Evolutionary conservation across 1,140 invertebrate genomes (phyloP).

Genomic region (Lasaia peninsularis): DNA sequence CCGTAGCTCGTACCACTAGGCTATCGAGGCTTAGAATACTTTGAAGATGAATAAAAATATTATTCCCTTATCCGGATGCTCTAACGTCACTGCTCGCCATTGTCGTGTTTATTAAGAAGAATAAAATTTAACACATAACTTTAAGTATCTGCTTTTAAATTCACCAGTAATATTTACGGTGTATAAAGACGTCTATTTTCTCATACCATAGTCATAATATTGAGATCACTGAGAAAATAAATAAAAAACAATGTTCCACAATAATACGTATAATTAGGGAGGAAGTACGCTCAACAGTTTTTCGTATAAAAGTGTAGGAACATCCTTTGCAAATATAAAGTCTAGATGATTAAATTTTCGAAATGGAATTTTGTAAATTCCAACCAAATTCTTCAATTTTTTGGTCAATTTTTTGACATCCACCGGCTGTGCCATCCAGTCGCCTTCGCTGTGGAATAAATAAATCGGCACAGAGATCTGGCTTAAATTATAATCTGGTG

Average conservation of each 20-base stretch:
- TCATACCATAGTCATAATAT: no score
- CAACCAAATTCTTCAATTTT: slow-evolving; percentile 61
- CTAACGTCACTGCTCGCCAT: no score
- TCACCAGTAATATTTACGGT: no score
- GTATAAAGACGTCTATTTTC: no score
- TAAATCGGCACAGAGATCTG: slow-evolving; percentile 79
- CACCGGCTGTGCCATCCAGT: slow-evolving; percentile 75
- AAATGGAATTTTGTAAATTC: slow-evolving; percentile 52
- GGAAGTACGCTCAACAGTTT: slow-evolving; percentile 30
- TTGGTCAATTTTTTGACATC: slow-evolving; percentile 61
- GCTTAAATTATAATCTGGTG: slow-evolving; percentile 79
- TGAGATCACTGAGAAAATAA: no score
- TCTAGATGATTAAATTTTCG: slow-evolving; percentile 77
- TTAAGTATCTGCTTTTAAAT: no score
- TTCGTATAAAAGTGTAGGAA: slow-evolving; percentile 51
- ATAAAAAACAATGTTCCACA: not conserved
- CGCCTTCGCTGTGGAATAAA: slow-evolving; percentile 80
- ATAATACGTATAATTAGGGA: not conserved
- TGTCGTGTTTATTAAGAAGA: no score
- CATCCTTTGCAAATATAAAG: slow-evolving; percentile 75
- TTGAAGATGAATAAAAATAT: no score
- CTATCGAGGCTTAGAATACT: no score
- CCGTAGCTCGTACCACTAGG: no score
- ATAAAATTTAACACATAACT: no score
- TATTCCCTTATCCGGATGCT: no score